Evolutionary conservation across 1,140 invertebrate genomes (phyloP).

Genomic region (Drosophila equinoxialis): DNA sequence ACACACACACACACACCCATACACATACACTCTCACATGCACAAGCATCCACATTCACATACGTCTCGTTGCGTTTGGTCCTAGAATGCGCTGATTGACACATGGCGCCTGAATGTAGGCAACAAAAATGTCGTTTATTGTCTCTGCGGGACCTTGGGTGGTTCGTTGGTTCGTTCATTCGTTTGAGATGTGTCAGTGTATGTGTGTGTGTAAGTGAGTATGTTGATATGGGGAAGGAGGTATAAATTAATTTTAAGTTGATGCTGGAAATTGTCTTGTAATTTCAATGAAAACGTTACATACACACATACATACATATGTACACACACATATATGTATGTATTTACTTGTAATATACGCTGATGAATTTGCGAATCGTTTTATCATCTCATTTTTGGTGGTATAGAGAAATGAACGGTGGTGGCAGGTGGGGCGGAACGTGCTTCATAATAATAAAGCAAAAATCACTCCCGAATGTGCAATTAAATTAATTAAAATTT

Average conservation of each 20-base stretch:
- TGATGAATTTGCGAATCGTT: not conserved
- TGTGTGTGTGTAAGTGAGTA: too few relatives aligned
- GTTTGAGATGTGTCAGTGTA: not conserved
- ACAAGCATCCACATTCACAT: conserved; percentile 37
- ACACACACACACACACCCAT: conserved; percentile 25
- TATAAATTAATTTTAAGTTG: conserved; percentile 70
- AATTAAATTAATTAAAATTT: conserved; percentile 62
- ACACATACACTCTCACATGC: conserved; percentile 53
- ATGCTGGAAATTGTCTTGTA: conserved; percentile 16
- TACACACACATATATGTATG: not conserved
- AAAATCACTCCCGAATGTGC: conserved; percentile 33
- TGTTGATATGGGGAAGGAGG: too few relatives aligned
- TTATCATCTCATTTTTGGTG: conserved; percentile 41
- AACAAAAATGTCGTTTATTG: conserved; percentile 54
- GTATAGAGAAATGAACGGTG: conserved; percentile 56
- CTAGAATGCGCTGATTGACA: conserved; percentile 59
- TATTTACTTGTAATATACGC: conserved; percentile 7
- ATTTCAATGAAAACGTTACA: conserved; percentile 2
- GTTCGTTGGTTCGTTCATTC: not conserved
- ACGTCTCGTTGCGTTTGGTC: conserved; percentile 15
- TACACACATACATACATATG: not conserved
- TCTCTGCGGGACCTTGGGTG: conserved; percentile 50
- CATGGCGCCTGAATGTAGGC: conserved; percentile 40
- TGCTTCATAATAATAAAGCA: conserved; percentile 17
- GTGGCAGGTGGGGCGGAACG: conserved; percentile 6